A percentile compares a stretch with the other conserved stretches of the same genome.
Conservation (phyloP, 2,888 invertebrate genomes). For the Tiliacea aurago region DNA sequence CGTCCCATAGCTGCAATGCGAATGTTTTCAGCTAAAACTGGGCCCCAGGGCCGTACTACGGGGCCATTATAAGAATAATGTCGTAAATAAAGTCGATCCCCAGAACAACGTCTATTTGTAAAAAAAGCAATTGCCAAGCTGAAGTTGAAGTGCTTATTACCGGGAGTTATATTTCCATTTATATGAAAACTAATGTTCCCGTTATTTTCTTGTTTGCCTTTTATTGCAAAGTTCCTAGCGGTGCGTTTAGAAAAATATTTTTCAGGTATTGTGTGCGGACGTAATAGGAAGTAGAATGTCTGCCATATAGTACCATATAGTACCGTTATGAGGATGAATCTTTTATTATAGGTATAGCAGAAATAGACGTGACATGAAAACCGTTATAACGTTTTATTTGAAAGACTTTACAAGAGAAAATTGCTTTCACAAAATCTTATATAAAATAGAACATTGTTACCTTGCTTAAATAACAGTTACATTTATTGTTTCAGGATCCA, state of each 20-base stretch:
- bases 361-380: background rate
- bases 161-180: conserved; percentile 68
- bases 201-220: conserved; percentile 65
- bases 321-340: conserved; percentile 13
- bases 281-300: conserved; percentile 32
- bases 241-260: conserved; percentile 54
- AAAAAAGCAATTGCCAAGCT: conserved; percentile 70
- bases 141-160: conserved; percentile 71
- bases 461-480: background rate
- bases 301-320: conserved; percentile 1
- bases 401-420: background rate
- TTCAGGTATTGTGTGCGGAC: conserved; percentile 38
- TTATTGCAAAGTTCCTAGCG: conserved; percentile 63
- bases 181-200: conserved; percentile 69
- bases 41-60: conserved; percentile 80
- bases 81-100: conserved; percentile 81
- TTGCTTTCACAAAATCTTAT: background rate
- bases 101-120: conserved; percentile 73
- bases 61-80: conserved; percentile 83
- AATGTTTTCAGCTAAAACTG: conserved; percentile 83
- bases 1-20: conserved; percentile 86
- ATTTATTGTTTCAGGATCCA: too few species aligned
- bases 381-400: background rate
- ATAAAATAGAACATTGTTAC: background rate
- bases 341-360: conserved; percentile 5